Evolutionary conservation across 2,888 invertebrate genomes (phyloP), one percentile per base, ranked within the genome.

Genomic region (Eupithecia inturbata): DNA sequence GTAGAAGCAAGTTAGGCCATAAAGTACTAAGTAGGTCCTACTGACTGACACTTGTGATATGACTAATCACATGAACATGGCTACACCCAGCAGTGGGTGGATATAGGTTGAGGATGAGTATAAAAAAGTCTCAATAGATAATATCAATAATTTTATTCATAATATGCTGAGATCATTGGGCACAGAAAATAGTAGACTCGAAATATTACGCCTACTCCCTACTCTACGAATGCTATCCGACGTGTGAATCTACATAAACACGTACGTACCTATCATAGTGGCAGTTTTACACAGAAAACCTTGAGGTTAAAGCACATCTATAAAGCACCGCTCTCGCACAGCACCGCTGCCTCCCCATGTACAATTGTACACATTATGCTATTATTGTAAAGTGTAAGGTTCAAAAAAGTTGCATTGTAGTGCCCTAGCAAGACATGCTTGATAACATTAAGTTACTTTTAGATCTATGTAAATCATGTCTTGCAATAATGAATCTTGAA

Each of bases 101-200:
- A 39, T 39, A 39, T 16, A 5, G 41, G 41, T 5, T n/a, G 49
- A n/a, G 22, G n/a, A 53, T 53, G 22, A n/a, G 49, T 53, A 45
- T n/a, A 53, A 10, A 49, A 53, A 53, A 53, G 10, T 53, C 9
- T 1, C 49, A 22, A 49, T 49, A n/a, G n/a, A 22, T 53, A 53
- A 63, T 64, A 64, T 49, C 49, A 64, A 39, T 72, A 16, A 45
- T 70, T 70, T 73, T 68, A 64, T 68, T 68, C n/a, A 60, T 31
- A 72, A 63, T 57, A 57, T 26, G 69, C 57, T 49, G 73, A 70
- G 74, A 71, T 67, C 70, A 53, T 53, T 41, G 70, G 70, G 73
- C 70, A 73, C 62, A 70, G 67, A 66, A 73, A 69, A 73, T 41
- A 39, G 22, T 22, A 26, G 12, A 49, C 49, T 67, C 36, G 31